Conservation (phyloP, 2,888 invertebrate species). For the Mythimna vitellina region DNA sequence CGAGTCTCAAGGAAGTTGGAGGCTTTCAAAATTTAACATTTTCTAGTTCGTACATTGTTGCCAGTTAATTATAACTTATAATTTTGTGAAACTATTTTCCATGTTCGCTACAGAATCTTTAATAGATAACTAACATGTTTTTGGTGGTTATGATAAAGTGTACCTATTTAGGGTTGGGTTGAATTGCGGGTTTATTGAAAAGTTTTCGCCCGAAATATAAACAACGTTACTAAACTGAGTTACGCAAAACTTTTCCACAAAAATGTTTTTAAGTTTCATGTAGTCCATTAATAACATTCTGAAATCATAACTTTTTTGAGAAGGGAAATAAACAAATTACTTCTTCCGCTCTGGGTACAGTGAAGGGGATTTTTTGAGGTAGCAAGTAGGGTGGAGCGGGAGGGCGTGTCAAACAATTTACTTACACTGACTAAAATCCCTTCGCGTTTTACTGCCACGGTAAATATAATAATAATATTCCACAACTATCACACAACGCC, state of each 20-base stretch:
- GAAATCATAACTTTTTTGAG: too few relatives aligned
- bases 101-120: background rate
- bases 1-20: conserved; percentile 24
- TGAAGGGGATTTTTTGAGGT: too few relatives aligned
- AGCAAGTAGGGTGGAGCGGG: too few relatives aligned
- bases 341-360: too few relatives aligned
- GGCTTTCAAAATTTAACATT: conserved; percentile 32
- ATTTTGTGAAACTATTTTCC: conserved; percentile 40
- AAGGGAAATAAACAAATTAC: too few relatives aligned
- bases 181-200: background rate
- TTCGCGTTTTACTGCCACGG: too few relatives aligned
- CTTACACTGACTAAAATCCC: too few relatives aligned
- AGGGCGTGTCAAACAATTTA: too few relatives aligned
- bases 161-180: background rate
- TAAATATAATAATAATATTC: too few relatives aligned
- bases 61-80: conserved; percentile 43
- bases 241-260: background rate
- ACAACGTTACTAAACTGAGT: background rate
- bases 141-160: background rate
- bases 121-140: conserved; percentile 12
- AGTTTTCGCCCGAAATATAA: background rate
- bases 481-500: too few relatives aligned
- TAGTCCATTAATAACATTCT: too few relatives aligned
- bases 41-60: conserved; percentile 41
- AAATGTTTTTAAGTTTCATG: too few relatives aligned